phyloP scores from a whole-genome alignment of 2,888 invertebrate genomes.

The Aethes cnicana region DNA sequence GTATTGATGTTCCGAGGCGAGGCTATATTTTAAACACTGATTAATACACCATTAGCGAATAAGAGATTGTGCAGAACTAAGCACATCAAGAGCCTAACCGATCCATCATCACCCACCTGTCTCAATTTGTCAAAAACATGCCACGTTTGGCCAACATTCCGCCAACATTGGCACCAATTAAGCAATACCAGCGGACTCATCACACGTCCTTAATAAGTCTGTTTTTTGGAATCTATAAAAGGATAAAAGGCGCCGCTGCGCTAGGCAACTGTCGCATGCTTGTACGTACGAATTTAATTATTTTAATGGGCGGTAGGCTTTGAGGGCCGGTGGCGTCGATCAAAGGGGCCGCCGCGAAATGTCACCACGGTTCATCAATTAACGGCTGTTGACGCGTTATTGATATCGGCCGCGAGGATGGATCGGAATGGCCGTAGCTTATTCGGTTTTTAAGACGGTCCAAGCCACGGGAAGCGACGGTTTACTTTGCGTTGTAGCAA shows the following conservation, averaged over 20 bases:
- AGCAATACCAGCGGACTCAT: conserved; percentile 24
- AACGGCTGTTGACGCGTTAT: conserved; percentile 68
- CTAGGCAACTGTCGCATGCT: conserved; percentile 77
- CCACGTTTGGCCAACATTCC: neutral
- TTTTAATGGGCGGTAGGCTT: conserved; percentile 60
- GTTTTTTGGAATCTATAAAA: conserved; percentile 46
- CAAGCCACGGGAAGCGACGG: conserved; percentile 36
- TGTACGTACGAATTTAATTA: conserved; percentile 77
- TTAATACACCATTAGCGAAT: too few species aligned
- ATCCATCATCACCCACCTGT: conserved; percentile 22
- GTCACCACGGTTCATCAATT: conserved; percentile 79
- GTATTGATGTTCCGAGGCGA: too few species aligned
- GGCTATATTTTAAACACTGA: too few species aligned
- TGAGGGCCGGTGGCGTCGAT: conserved; percentile 60
- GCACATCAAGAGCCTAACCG: conserved; percentile 8
- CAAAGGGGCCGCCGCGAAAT: conserved; percentile 75
- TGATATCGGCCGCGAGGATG: conserved; percentile 57
- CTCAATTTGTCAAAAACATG: conserved; percentile 3
- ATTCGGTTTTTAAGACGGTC: conserved; percentile 48
- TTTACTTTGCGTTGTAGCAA: neutral
- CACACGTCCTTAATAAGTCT: conserved; percentile 38
- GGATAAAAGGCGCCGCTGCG: conserved; percentile 43
- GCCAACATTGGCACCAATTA: conserved; percentile 19
- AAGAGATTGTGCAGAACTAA: too few species aligned
- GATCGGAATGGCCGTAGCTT: conserved; percentile 55